Conservation (phyloP, 1,140 invertebrate species). For the Pseudomyrmex concolor region DNA sequence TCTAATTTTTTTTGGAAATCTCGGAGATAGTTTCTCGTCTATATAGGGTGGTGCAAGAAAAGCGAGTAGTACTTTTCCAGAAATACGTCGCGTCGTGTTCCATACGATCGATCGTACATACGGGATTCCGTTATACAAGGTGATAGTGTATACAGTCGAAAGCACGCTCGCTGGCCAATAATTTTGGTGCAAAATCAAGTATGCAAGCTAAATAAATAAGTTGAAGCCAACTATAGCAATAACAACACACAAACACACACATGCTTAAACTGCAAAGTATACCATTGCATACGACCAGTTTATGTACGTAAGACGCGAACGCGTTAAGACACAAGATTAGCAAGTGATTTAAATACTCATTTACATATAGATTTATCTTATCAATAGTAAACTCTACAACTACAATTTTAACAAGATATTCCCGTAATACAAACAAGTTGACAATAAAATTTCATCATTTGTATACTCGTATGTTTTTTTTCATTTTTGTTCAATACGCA, state of each 20-base stretch:
- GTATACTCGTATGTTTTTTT: slow-evolving; percentile 11
- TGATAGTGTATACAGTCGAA: background rate
- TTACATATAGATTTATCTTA: background rate
- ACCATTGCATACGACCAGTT: too few relatives aligned
- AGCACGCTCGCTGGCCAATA: background rate
- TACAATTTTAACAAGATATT: background rate
- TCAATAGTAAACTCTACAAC: background rate
- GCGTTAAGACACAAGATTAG: too few relatives aligned
- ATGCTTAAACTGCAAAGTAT: too few relatives aligned
- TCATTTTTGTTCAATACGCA: background rate
- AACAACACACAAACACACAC: too few relatives aligned
- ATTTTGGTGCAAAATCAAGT: too few relatives aligned
- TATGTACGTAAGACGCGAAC: too few relatives aligned
- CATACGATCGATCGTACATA: slow-evolving; percentile 44
- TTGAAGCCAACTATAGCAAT: background rate
- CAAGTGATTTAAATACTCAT: too few relatives aligned
- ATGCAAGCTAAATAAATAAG: background rate
- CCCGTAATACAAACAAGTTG: background rate
- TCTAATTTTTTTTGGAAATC: background rate
- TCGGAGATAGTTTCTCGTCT: background rate
- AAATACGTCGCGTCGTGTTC: slow-evolving; percentile 36
- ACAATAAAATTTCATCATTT: background rate
- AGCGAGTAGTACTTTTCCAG: slow-evolving; percentile 42
- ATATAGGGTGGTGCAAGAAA: slow-evolving; percentile 16
- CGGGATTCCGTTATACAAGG: slow-evolving; percentile 46